Conservation (phyloP, 2,797 vertebrate genomes). For the Siniperca undulata region DNA sequence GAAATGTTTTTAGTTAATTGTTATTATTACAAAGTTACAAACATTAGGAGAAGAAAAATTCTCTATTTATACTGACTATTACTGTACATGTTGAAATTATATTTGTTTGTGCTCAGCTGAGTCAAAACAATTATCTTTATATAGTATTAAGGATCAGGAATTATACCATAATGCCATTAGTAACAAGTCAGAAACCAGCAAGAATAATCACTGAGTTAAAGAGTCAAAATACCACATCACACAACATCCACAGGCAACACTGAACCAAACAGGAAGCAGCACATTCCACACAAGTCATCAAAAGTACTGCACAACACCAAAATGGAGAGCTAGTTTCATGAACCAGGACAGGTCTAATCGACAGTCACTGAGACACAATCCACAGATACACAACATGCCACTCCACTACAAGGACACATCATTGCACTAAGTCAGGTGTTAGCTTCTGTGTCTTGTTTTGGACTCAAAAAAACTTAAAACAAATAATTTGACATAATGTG, state of each 20-base stretch:
- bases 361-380: conserved; percentile 65
- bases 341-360: conserved; percentile 34
- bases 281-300: conserved; percentile 56
- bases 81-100: neutral
- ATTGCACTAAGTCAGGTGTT: conserved; percentile 30
- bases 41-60: neutral
- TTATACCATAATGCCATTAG: conserved; percentile 6
- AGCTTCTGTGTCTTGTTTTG: conserved; percentile 9
- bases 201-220: conserved; percentile 17
- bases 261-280: conserved; percentile 60
- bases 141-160: conserved; percentile 3
- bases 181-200: conserved; percentile 37
- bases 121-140: conserved; percentile 5
- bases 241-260: conserved; percentile 75
- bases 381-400: conserved; percentile 75
- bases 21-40: conserved; percentile 20
- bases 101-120: neutral
- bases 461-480: neutral
- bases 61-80: neutral
- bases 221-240: conserved; percentile 52
- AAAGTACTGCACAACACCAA: conserved; percentile 68
- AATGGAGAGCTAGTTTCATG: conserved; percentile 56
- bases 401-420: conserved; percentile 56
- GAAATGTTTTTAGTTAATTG: conserved; percentile 3
- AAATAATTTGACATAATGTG: neutral